phyloP scores from a whole-genome alignment of 2,888 invertebrate species.

The Eupithecia pulchellata region DNA sequence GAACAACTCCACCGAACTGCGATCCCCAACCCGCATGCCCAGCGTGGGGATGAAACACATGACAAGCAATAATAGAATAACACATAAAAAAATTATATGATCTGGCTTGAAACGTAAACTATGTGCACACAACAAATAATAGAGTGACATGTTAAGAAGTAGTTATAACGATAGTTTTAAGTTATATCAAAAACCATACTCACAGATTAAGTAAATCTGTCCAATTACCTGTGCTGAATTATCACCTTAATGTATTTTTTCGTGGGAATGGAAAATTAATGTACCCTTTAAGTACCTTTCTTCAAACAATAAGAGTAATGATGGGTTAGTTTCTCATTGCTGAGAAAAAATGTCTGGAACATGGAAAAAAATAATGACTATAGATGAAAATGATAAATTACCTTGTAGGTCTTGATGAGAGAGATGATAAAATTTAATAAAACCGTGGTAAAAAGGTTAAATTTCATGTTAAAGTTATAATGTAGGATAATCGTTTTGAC shows the following conservation, averaged over 20 bases:
- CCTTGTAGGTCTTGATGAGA: conserved; percentile 15
- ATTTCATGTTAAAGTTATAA: not conserved
- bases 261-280: conserved; percentile 45
- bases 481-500: not conserved
- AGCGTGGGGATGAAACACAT: no score
- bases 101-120: no score
- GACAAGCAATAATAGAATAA: no score
- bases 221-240: conserved; percentile 28
- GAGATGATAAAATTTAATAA: conserved; percentile 7
- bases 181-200: no score
- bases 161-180: no score
- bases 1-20: no score
- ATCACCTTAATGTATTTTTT: conserved; percentile 41
- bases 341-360: conserved; percentile 33
- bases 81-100: no score
- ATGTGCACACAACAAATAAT: no score
- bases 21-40: no score
- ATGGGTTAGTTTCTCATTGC: conserved; percentile 29
- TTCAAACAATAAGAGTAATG: conserved; percentile 37
- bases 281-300: conserved; percentile 16
- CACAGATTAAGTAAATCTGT: conserved; percentile 41
- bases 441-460: not conserved
- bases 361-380: conserved; percentile 29
- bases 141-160: no score
- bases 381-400: conserved; percentile 34